Evolutionary conservation across 1,140 invertebrate species (phyloP).

Genomic region (Philopotamus ludificatus): DNA sequence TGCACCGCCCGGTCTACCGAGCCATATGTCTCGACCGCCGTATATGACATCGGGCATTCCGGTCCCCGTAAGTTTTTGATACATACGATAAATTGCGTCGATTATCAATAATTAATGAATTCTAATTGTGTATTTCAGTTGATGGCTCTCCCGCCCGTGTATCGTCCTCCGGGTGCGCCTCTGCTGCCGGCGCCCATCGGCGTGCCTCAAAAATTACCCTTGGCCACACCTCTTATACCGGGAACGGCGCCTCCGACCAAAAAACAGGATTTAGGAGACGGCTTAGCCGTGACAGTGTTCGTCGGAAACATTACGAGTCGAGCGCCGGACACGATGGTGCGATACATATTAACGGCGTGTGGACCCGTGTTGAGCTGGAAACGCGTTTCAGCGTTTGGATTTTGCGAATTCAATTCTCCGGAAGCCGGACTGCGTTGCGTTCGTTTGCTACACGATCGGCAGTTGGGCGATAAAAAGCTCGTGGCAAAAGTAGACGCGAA

Average conservation of each 20-base stretch:
- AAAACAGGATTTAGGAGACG: constrained; percentile 55
- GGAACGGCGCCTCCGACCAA: constrained; percentile 49
- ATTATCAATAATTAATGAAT: background rate
- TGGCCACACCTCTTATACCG: constrained; percentile 49
- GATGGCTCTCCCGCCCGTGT: constrained; percentile 23
- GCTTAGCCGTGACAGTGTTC: constrained; percentile 95
- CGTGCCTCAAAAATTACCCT: constrained; percentile 48
- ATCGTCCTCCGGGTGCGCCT: constrained; percentile 44
- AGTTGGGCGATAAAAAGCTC: constrained; percentile 90
- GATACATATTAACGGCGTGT: constrained; percentile 86
- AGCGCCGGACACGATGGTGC: constrained; percentile 92
- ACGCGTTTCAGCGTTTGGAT: constrained; percentile 96
- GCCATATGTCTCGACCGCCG: constrained; percentile 19
- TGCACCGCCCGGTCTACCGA: constrained; percentile 26
- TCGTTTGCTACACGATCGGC: constrained; percentile 88
- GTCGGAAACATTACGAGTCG: constrained; percentile 97
- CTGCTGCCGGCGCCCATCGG: constrained; percentile 57
- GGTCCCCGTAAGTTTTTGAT: constrained; percentile 2
- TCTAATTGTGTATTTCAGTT: constrained; percentile 23
- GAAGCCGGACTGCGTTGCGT: constrained; percentile 94
- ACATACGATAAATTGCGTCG: background rate
- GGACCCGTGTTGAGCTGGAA: constrained; percentile 97
- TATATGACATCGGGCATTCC: constrained; percentile 25
- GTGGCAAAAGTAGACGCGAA: constrained; percentile 98
- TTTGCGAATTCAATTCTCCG: constrained; percentile 93